Evolutionary conservation across 2,797 vertebrate genomes (phyloP).

Genomic region (Arctocebus calabarensis): DNA sequence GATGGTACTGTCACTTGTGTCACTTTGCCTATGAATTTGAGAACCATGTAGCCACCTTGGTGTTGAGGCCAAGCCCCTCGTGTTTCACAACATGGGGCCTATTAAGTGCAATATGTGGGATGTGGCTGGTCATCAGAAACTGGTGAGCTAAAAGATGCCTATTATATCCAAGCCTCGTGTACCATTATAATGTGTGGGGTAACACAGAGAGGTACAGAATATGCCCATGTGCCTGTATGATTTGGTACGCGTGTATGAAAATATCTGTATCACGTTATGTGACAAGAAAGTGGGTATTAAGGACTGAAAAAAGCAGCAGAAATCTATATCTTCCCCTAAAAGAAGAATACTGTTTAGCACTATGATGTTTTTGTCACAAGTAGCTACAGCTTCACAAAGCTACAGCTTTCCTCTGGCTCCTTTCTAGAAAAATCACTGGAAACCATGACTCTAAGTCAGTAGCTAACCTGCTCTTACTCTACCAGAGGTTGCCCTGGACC

Average conservation of each 20-base stretch:
- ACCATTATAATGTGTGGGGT: constrained; percentile 97
- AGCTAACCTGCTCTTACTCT: constrained; percentile 87
- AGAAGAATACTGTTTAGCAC: constrained; percentile 91
- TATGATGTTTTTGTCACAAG: constrained; percentile 87
- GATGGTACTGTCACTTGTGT: constrained; percentile 95
- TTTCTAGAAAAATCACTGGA: neutral
- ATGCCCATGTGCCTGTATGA: constrained; percentile 97
- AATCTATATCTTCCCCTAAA: constrained; percentile 97
- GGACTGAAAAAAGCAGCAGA: constrained; percentile 97
- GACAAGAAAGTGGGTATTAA: constrained; percentile 98
- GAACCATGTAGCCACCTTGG: constrained; percentile 91
- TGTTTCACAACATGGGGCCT: constrained; percentile 94
- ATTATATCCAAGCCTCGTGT: constrained; percentile 96
- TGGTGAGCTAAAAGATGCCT: constrained; percentile 94
- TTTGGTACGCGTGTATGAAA: constrained; percentile 95
- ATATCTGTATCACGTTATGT: constrained; percentile 96
- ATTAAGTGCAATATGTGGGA: constrained; percentile 97
- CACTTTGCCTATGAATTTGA: constrained; percentile 93
- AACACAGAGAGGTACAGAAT: constrained; percentile 96
- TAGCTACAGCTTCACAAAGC: constrained; percentile 89
- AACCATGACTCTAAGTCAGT: constrained; percentile 87
- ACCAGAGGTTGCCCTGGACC: constrained; percentile 85
- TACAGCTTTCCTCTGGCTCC: neutral
- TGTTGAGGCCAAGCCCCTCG: constrained; percentile 94
- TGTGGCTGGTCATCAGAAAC: constrained; percentile 95